phyloP scores from a whole-genome alignment of 2,797 vertebrate genomes.

The Euphonia xanthogaster region DNA sequence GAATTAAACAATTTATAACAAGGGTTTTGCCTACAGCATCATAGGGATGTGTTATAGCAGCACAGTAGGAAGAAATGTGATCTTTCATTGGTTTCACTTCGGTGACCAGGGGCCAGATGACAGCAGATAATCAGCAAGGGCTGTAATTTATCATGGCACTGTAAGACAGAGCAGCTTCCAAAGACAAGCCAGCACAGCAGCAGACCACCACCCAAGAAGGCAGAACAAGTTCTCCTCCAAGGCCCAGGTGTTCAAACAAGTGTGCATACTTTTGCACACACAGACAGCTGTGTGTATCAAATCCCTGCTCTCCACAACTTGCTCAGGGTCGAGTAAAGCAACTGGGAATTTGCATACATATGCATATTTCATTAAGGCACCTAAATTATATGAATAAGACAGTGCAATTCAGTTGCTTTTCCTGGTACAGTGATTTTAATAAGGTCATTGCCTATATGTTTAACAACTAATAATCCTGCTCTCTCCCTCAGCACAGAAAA shows the following conservation, averaged over 20 bases:
- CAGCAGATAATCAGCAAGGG: constrained; percentile 31
- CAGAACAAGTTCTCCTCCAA: background rate
- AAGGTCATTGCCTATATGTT: background rate
- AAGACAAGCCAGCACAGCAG: background rate
- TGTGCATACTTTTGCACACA: background rate
- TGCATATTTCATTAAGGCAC: background rate
- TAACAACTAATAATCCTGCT: background rate
- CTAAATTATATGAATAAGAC: background rate
- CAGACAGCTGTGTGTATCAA: rapidly evolving
- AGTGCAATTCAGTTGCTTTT: background rate
- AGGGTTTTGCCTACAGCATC: background rate
- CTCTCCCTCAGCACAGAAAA: background rate
- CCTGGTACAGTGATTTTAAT: background rate
- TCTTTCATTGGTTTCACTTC: constrained; percentile 19
- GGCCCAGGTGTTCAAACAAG: background rate
- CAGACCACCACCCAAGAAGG: background rate
- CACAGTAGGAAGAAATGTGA: constrained; percentile 41
- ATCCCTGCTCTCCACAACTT: background rate
- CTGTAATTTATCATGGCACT: constrained; percentile 26
- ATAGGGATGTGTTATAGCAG: background rate
- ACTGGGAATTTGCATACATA: background rate
- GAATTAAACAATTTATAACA: constrained; percentile 46
- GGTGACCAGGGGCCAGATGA: background rate
- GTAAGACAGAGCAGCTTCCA: background rate
- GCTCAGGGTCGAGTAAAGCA: background rate